Base-by-base conservation (phyloP, 2,113 vertebrate species). In the Oriolus oriolus region DNA sequence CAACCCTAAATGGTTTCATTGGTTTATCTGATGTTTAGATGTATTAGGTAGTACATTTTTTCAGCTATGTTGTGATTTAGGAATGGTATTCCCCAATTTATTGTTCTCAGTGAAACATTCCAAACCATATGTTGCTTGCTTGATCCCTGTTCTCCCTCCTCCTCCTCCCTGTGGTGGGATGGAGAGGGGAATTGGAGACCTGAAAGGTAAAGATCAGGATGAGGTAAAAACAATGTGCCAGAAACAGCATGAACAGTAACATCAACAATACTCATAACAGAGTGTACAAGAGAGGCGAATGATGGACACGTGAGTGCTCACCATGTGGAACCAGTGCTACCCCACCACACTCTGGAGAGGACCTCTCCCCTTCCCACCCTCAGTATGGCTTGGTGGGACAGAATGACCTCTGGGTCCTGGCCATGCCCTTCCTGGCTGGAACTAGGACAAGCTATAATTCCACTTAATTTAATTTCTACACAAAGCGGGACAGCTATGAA, bases 301-400 rank as follows among this genome's bases (percentile, higher is more conserved):
- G 28, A 52, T 52, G 37, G 33, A 45, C 6, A 13, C 3, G 1
- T 7, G 13, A 61, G n/a, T 31, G 35, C n/a, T 76, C n/a, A 24
- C 44, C 26, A 4, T 13, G 16, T 1, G 6, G 37, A 66, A 14
- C 37, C 0, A 0, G 0, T 13, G 4, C 13, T 81, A 31, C 33
- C 8, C 8, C 9, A 59, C 33, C 13, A 17, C 23, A 14, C 39
- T 81, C 52, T 1, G 9, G 50, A 37, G 56, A 26, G 35, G 37
- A 73, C 11, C 52, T 13, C 6, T 50, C 37, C 27, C 4, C 15
- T 74, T 57, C 27, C 33, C 27, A 44, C 27, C 24, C 12, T 77
- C 18, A 21, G 6, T 44, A 21, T 59, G 21, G 31, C 37, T 50
- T 50, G 44, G 33, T 60, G 44, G 37, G 26, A 52, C 12, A 27